Base-by-base conservation (phyloP, 2,113 vertebrate genomes). In the Sinosuthora webbiana region DNA sequence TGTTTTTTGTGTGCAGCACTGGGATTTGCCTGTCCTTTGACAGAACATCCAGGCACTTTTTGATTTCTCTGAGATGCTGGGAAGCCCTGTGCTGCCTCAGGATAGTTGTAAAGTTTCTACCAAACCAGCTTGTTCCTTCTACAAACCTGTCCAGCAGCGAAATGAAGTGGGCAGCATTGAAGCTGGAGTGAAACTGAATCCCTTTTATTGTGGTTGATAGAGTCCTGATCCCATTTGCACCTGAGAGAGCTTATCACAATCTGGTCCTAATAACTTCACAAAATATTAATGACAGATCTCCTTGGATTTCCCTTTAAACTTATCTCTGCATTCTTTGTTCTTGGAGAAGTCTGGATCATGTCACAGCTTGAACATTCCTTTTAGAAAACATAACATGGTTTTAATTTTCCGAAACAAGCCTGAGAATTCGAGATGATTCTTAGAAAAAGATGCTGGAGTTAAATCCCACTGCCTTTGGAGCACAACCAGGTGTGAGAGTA, bases 241-340 rank as follows among this genome's bases (percentile, higher is more conserved):
- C 30, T 85, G n/a, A 93, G 45, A 90, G 49, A 91, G 23, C 25
- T 64, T 86, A 53, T 50, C 14, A 10, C 47, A 91, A 12, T 85
- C 63, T 80, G 70, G 31, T 95, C 50, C 52, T 90, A 74, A 87
- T 77, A 87, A 31, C 20, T 31, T 89, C 67, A 76, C 14, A 21
- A 82, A 52, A 49, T 65, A 65, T 44, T 77, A 28, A 76, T 70
- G 62, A 39, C 47, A 64, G 20, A 35, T 94, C 87, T 50, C 14
- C 14, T 64, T 0, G 0, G 5, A 25, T 42, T 96, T 93, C 27
- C 41, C 47, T 91, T 94, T 77, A 87, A 94, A 83, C 55, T 85
- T 80, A 23, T 3, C 23, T 82, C 31, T 93, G 37, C 15, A n/a
- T 84, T 97, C 90, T 94, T 94, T 97, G 49, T 97, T 97, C 87